phyloP scores from a whole-genome alignment of 2,888 invertebrate genomes.

The Ctena decussata region DNA sequence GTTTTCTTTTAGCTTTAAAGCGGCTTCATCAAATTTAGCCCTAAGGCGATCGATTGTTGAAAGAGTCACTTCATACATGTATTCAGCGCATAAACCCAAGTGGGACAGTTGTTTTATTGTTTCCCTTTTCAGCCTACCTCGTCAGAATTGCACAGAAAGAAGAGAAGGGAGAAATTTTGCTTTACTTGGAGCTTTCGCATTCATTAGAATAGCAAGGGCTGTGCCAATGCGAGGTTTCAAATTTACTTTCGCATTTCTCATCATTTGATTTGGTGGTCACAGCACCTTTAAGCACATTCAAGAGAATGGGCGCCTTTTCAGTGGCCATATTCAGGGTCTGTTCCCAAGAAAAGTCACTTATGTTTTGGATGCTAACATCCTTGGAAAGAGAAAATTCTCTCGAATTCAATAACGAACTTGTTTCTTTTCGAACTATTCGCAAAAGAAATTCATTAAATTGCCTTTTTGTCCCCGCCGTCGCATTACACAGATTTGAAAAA shows the following conservation, averaged over 20 bases:
- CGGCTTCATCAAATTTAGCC: constrained; percentile 14
- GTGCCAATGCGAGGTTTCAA: constrained; percentile 36
- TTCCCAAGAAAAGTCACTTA: constrained; percentile 47
- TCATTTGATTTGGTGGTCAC: constrained; percentile 21
- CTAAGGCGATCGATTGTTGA: constrained; percentile 35
- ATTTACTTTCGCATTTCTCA: constrained; percentile 6
- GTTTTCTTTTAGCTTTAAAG: not conserved
- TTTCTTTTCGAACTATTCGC: constrained; percentile 23
- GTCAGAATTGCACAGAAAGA: constrained; percentile 49
- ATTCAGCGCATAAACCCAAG: constrained; percentile 32
- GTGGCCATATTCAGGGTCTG: not conserved
- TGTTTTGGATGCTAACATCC: constrained; percentile 27
- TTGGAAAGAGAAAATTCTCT: constrained; percentile 31
- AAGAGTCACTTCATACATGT: constrained; percentile 36
- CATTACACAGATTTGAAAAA: constrained; percentile 39
- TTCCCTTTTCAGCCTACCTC: constrained; percentile 44
- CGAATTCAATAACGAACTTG: not conserved
- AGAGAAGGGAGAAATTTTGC: constrained; percentile 33
- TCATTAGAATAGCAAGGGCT: constrained; percentile 27
- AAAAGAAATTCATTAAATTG: constrained; percentile 23
- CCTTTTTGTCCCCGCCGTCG: constrained; percentile 23
- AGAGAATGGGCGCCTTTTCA: constrained; percentile 29
- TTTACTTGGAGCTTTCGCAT: constrained; percentile 29
- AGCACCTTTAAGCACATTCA: constrained; percentile 8
- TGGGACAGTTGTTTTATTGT: constrained; percentile 38